These are phyloP conservation scores for Gavialis gangeticus DNA, from an alignment of 2,113 vertebrate genomes.

Conservation along the genomic window DNA sequence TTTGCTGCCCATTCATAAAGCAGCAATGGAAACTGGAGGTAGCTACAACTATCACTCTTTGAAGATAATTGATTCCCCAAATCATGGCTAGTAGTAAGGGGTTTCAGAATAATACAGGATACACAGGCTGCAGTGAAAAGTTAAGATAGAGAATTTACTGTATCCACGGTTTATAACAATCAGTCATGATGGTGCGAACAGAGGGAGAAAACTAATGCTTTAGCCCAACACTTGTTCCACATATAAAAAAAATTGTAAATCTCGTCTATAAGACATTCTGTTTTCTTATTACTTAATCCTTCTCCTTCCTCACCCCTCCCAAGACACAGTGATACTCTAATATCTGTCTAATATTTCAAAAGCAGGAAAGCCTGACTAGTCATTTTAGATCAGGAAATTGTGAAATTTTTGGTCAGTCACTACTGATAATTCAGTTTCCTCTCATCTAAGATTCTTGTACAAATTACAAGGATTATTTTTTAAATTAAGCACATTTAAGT, in stretches of 20 bases:
- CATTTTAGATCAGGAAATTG: not conserved
- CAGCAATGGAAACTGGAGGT: not conserved
- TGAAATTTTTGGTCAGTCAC: not conserved
- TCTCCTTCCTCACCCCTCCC: not conserved
- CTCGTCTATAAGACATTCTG: not conserved
- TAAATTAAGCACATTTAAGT: not conserved
- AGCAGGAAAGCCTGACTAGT: too few relatives aligned
- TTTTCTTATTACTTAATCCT: not conserved
- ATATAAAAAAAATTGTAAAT: not conserved
- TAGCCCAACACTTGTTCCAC: not conserved
- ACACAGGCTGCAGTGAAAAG: not conserved
- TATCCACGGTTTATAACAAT: not conserved
- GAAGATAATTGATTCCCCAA: not conserved
- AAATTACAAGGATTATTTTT: not conserved
- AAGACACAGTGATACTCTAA: not conserved
- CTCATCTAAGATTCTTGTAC: not conserved
- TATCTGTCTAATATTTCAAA: not conserved
- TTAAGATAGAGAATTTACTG: not conserved
- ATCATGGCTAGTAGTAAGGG: not conserved
- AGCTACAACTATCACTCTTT: not conserved
- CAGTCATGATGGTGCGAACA: not conserved
- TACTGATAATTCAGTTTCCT: not conserved
- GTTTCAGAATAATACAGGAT: not conserved
- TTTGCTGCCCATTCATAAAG: not conserved
- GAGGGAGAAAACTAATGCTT: not conserved